Conservation (phyloP, 2,888 invertebrate species). For the Clusia tigrina region DNA sequence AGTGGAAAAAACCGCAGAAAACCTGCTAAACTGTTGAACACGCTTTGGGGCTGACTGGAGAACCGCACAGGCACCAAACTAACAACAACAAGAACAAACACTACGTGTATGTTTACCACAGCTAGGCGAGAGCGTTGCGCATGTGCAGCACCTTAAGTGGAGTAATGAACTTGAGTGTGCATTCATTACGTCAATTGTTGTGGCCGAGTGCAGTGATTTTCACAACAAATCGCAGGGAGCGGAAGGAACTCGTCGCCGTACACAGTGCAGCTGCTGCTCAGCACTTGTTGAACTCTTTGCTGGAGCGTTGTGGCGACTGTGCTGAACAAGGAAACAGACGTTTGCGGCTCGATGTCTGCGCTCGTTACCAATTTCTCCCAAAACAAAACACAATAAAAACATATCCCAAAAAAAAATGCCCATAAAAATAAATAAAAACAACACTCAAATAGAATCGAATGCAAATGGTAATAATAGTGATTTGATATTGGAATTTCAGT, state of each 20-base stretch:
- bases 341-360: no score
- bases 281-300: neutral
- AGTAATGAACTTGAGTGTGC: slow-evolving; percentile 49
- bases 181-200: slow-evolving; percentile 49
- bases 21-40: slow-evolving; percentile 19
- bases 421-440: slow-evolving; percentile 24
- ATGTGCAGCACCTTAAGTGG: slow-evolving; percentile 43
- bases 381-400: no score
- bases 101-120: slow-evolving; percentile 28
- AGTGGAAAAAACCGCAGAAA: neutral
- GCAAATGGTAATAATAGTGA: slow-evolving; percentile 54
- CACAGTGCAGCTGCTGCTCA: neutral
- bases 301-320: neutral
- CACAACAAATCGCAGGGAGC: neutral
- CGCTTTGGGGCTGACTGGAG: slow-evolving; percentile 27
- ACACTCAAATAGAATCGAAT: slow-evolving; percentile 30
- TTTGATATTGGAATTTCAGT: slow-evolving; percentile 50
- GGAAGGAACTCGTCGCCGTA: neutral
- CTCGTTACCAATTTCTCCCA: slow-evolving; percentile 39
- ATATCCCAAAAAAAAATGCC: slow-evolving; percentile 1
- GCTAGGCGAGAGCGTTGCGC: slow-evolving; percentile 24
- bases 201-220: slow-evolving; percentile 31
- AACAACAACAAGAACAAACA: slow-evolving; percentile 24
- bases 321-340: slow-evolving; percentile 46
- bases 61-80: slow-evolving; percentile 17